Conservation (phyloP, 2,888 invertebrate genomes). For the Calliscelio sp. region DNA sequence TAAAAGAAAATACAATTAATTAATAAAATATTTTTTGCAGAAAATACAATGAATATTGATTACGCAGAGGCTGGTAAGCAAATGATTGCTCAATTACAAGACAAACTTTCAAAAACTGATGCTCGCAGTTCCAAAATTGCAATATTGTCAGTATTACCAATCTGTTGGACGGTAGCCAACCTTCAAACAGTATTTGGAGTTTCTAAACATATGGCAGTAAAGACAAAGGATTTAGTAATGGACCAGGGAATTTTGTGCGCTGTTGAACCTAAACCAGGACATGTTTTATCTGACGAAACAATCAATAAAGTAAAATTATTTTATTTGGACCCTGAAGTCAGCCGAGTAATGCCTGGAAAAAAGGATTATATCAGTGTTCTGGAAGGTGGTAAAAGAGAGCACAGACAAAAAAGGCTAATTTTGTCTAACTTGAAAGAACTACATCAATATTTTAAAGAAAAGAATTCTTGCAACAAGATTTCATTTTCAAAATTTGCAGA, state of each 20-base stretch:
- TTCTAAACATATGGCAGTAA: constrained; percentile 27
- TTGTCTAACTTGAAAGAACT: constrained; percentile 7
- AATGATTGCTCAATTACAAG: constrained; percentile 35
- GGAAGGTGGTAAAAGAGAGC: constrained; percentile 14
- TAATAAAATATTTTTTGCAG: constrained; percentile 29
- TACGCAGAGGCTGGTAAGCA: constrained; percentile 34
- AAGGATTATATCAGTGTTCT: constrained; percentile 25
- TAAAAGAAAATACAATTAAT: constrained; percentile 2
- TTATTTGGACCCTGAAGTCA: constrained; percentile 31
- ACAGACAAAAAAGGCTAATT: constrained; percentile 18
- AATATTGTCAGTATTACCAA: constrained; percentile 36
- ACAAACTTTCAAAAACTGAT: constrained; percentile 38
- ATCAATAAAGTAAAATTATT: neutral
- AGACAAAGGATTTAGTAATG: constrained; percentile 22
- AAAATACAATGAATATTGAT: constrained; percentile 31
- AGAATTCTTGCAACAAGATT: constrained; percentile 3
- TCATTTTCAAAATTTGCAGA: constrained; percentile 21
- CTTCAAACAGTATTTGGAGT: constrained; percentile 23
- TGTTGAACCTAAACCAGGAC: constrained; percentile 14
- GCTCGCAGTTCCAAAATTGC: constrained; percentile 1
- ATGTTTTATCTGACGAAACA: constrained; percentile 6
- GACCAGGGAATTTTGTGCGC: constrained; percentile 21
- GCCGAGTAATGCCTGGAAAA: constrained; percentile 21
- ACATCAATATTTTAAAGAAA: neutral
- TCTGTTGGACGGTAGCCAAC: constrained; percentile 21